A percentile compares a stretch with the other conserved stretches of the same genome.
Conservation (phyloP, 2,888 invertebrate species). For the Pammene fasciana region DNA sequence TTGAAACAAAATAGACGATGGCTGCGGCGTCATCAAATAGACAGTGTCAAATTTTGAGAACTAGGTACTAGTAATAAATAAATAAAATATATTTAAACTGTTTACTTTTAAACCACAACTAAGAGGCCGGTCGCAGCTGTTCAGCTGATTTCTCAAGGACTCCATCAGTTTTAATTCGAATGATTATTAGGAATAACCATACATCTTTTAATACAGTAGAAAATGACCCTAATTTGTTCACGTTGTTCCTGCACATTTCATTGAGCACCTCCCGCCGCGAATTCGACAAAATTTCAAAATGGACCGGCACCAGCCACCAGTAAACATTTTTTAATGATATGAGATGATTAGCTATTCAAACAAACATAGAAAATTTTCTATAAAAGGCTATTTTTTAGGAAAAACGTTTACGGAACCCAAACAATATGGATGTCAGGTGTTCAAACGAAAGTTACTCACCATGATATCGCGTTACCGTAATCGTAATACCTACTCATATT, state of each 20-base stretch:
- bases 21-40: constrained; percentile 26
- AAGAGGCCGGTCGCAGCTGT: background rate
- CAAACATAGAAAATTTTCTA: constrained; percentile 45
- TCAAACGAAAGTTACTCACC: constrained; percentile 70
- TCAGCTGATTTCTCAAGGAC: background rate
- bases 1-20: background rate
- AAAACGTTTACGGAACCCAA: constrained; percentile 72
- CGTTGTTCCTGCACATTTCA: constrained; percentile 33
- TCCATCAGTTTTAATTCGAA: background rate
- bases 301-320: constrained; percentile 11
- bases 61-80: constrained; percentile 1
- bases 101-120: background rate
- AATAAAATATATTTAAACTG: constrained; percentile 7
- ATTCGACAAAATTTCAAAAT: constrained; percentile 5
- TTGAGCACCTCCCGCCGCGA: constrained; percentile 18
- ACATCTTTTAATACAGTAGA: constrained; percentile 1
- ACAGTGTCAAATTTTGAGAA: background rate
- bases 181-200: background rate
- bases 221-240: constrained; percentile 38
- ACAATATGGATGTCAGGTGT: constrained; percentile 74
- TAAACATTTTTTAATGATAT: constrained; percentile 4
- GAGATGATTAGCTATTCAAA: constrained; percentile 28
- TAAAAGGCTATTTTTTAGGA: constrained; percentile 49
- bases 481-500: constrained; percentile 83
- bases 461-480: constrained; percentile 81